Conservation (phyloP, 2,888 invertebrate species). For the Allacma fusca region DNA sequence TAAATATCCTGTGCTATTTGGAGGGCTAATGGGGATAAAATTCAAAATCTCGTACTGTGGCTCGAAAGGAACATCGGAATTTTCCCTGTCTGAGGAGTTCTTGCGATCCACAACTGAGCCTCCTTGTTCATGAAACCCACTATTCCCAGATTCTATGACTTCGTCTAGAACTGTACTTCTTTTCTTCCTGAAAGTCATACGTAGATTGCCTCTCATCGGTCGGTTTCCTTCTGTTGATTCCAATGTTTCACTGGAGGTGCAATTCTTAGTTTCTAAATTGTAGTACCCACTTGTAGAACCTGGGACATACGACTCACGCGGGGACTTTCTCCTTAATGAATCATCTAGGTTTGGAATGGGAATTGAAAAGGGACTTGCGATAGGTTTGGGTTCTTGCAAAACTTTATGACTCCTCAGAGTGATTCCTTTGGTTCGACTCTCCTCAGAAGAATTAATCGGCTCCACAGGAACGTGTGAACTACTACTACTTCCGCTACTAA, state of each 20-base stretch:
- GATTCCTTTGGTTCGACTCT: conserved; percentile 63
- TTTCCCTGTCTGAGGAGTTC: conserved; percentile 48
- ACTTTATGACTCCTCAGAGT: conserved; percentile 73
- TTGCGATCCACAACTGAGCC: conserved; percentile 36
- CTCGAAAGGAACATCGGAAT: conserved; percentile 38
- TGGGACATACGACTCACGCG: conserved; percentile 29
- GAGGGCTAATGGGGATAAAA: conserved; percentile 49
- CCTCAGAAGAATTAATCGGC: conserved; percentile 14
- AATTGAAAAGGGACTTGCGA: conserved; percentile 6
- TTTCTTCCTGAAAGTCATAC: conserved; percentile 82
- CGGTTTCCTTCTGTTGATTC: neutral
- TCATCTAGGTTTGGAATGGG: conserved; percentile 33
- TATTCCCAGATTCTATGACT: conserved; percentile 76
- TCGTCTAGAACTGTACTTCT: conserved; percentile 86
- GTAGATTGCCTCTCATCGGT: conserved; percentile 44
- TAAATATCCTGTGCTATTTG: conserved; percentile 34
- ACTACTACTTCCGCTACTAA: conserved; percentile 54
- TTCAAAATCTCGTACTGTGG: conserved; percentile 59
- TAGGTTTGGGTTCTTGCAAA: conserved; percentile 63
- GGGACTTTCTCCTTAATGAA: conserved; percentile 41
- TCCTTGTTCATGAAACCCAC: conserved; percentile 38
- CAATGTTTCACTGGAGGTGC: neutral
- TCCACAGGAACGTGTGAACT: conserved; percentile 36
- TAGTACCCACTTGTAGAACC: conserved; percentile 22
- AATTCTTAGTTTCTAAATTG: neutral